A percentile compares a stretch with the other conserved stretches of the same genome.
Evolutionary conservation across 2,113 vertebrate species (phyloP).

Genomic region (Hippopotamus amphibius): DNA sequence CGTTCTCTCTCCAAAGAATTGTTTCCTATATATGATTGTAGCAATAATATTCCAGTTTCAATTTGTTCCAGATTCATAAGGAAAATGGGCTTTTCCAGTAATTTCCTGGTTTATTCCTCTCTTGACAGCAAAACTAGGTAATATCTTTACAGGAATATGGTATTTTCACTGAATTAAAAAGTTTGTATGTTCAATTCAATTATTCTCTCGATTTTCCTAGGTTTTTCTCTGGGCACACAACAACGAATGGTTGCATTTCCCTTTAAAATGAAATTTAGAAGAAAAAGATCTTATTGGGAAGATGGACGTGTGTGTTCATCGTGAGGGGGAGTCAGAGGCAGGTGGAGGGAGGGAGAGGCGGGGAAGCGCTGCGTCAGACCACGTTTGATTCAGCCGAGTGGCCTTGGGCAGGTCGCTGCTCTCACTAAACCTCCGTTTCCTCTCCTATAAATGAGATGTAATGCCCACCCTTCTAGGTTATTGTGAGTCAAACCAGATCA

Average conservation of each 20-base stretch:
- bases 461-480: neutral
- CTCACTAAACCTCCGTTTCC: neutral
- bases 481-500: neutral
- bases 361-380: neutral
- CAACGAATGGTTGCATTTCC: neutral
- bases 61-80: conserved; percentile 46
- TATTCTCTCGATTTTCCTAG: conserved; percentile 52
- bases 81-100: conserved; percentile 65
- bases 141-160: conserved; percentile 61
- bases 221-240: conserved; percentile 51
- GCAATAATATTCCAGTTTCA: conserved; percentile 69
- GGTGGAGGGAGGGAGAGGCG: neutral
- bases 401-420: neutral
- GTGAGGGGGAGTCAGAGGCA: neutral
- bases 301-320: neutral
- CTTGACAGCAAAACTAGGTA: conserved; percentile 73
- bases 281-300: conserved; percentile 39
- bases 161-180: conserved; percentile 67
- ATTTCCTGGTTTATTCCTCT: conserved; percentile 66
- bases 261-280: conserved; percentile 61
- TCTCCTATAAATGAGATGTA: neutral
- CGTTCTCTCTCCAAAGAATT: neutral
- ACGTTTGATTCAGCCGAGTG: neutral
- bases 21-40: conserved; percentile 61
- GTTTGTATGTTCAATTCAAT: conserved; percentile 63